Base-by-base conservation (phyloP, 2,797 vertebrate species). In the Lithobates sylvaticus region DNA sequence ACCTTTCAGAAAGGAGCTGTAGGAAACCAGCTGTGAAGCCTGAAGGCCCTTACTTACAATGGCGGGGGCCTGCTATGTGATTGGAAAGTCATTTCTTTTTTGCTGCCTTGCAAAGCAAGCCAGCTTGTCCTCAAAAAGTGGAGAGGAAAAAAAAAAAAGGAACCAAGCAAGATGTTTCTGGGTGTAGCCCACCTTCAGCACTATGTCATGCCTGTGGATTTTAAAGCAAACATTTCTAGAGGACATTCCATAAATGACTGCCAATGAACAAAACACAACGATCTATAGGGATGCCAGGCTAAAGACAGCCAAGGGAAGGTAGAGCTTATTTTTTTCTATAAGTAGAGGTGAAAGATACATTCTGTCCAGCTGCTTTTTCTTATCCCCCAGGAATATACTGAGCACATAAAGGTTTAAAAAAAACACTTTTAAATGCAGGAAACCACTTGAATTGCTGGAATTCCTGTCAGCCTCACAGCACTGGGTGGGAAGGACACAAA, bases 141-240 rank as follows among this genome's bases (percentile, higher is more conserved):
- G 39, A 39, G 36, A 10, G 39, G 36, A 39, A 39, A 39, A 54
- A 54, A 13, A 18, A 73, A 7, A n/a, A 44, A 70, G 10, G 34
- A 34, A 70, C 26, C 6, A 50, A 36, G 29, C 29, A 50, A n/a
- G 42, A 44, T 73, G 26, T 69, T 36, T 74, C 54, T 83, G 68
- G 75, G 79, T 73, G 86, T 84, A 87, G 32, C 70, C 69, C 58
- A 47, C 61, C 77, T 47, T 65, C 47, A 34, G 32, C 13, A 73
- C 29, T 39, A 78, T n/a, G 76, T 84, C 71, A 78, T 74, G 74
- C 76, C n/a, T 50, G 15, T 67, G 76, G 81, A 73, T 79, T 47
- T 50, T 29, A 27, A 67, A 67, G 26, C 75, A 58, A 75, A 61
- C 69, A 61, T 70, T 77, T 26, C n/a, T 5, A 73, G 10, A 47